These are phyloP conservation scores for Sarcophaga bullata DNA, from an alignment of 1,140 invertebrate genomes.

Conservation along the genomic window DNA sequence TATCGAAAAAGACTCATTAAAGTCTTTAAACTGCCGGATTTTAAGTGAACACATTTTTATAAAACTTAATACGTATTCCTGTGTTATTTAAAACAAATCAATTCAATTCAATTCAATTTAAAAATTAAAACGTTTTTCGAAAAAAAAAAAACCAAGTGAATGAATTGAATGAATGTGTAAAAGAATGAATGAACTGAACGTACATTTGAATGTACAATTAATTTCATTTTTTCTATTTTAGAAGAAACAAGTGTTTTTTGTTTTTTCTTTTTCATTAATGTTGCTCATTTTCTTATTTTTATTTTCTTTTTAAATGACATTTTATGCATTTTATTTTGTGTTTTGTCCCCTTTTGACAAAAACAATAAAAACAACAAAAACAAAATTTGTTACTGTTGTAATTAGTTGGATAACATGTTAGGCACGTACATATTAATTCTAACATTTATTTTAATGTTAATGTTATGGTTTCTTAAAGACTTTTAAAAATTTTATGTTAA, in stretches of 20 bases:
- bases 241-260: constrained; percentile 35
- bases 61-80: too few relatives aligned
- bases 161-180: too few relatives aligned
- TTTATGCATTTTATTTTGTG: neutral
- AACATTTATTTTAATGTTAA: constrained; percentile 34
- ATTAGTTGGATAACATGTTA: constrained; percentile 35
- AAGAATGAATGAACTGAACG: too few relatives aligned
- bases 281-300: neutral
- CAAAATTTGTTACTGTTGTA: constrained; percentile 33
- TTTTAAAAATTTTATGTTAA: constrained; percentile 29
- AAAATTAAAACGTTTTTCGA: too few relatives aligned
- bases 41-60: too few relatives aligned
- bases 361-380: neutral
- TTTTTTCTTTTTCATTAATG: neutral
- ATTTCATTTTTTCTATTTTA: neutral
- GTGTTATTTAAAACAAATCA: too few relatives aligned
- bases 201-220: neutral
- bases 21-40: too few relatives aligned
- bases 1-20: too few relatives aligned
- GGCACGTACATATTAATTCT: constrained; percentile 20
- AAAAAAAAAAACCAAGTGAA: too few relatives aligned
- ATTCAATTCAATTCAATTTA: too few relatives aligned
- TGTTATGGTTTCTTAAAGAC: constrained; percentile 27
- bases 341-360: too few relatives aligned
- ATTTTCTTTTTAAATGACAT: too few relatives aligned